Base-by-base conservation (phyloP, 2,888 invertebrate species). In the Lithodes maja region DNA sequence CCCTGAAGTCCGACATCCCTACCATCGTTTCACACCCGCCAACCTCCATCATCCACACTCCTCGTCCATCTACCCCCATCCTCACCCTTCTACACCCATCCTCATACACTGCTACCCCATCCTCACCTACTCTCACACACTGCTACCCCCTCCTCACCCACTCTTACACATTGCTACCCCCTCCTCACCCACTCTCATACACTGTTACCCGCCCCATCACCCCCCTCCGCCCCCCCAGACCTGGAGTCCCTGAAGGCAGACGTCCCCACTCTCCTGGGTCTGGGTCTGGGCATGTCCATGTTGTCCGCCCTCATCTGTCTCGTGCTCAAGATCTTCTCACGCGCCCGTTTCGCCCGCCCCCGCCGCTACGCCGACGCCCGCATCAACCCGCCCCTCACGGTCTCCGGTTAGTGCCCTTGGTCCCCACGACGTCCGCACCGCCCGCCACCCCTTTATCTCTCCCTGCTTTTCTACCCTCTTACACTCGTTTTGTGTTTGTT, bases 221-320 rank as follows among this genome's bases (percentile, higher is more conserved):
- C 75, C 75, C 49, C 74, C 33, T n/a, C 17, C 78, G 9, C 52
- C 53, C n/a, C 15, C 55, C n/a, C 88, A 88, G 88, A 84, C 74
- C 49, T 88, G 55, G 84, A 88, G 61, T 79, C 84, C 84, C 84
- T 84, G 75, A 85, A 88, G 61, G 84, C 89, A 92, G 97, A 98
- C 94, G 95, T 97, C 94, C 97, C 97, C 93, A 97, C 97, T 93
- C 95, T 98, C 93, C 95, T 97, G 93, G 97, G 97, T 92, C 97
- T 98, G 92, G 96, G 96, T 93, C 96, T 97, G 92, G 97, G 97
- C 92, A 96, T 98, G 93, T 97, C 97, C 93, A 96, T 98, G 93
- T 95, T 98, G 93, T 97, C 96, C 69, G 97, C 96, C 83, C 95
- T 98, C 92, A 96, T 98, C 93, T 98, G 98, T 94, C 97, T 98